A percentile compares a stretch with the other conserved stretches of the same genome.
phyloP scores from a whole-genome alignment of 2,113 vertebrate species.

The Chaetodon auriga region DNA sequence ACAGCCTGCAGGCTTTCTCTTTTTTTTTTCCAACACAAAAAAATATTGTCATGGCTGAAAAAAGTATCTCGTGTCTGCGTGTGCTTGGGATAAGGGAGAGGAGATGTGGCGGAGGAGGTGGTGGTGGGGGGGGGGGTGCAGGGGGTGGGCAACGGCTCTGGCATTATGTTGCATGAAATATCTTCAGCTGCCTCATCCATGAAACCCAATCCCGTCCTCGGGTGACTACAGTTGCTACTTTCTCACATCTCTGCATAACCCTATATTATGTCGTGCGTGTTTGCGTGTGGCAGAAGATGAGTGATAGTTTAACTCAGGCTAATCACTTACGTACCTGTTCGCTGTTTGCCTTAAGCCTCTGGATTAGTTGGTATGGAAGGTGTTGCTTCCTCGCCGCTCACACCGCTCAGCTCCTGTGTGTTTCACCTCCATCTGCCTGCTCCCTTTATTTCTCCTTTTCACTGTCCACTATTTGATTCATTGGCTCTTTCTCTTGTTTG shows the following conservation, averaged over 20 bases:
- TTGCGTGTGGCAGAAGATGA: slow-evolving; percentile 61
- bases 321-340: slow-evolving; percentile 67
- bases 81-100: slow-evolving; percentile 81
- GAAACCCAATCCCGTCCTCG: slow-evolving; percentile 89
- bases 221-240: slow-evolving; percentile 83
- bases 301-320: slow-evolving; percentile 69
- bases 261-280: slow-evolving; percentile 53
- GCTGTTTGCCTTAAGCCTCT: slow-evolving; percentile 51
- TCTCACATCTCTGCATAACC: slow-evolving; percentile 86
- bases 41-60: slow-evolving; percentile 81
- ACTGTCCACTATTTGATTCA: slow-evolving; percentile 46
- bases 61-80: slow-evolving; percentile 79
- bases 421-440: slow-evolving; percentile 56
- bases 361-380: slow-evolving; percentile 65
- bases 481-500: background rate
- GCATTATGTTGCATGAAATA: slow-evolving; percentile 90
- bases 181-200: slow-evolving; percentile 90
- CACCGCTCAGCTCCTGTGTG: slow-evolving; percentile 57
- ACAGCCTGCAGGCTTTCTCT: slow-evolving; percentile 82
- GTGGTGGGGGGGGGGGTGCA: slow-evolving; percentile 49
- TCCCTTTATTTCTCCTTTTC: slow-evolving; percentile 33
- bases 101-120: slow-evolving; percentile 55
- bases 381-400: slow-evolving; percentile 41
- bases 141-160: slow-evolving; percentile 82
- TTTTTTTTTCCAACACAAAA: slow-evolving; percentile 60